Evolutionary conservation across 1,140 invertebrate genomes (phyloP).

Genomic region (Luehdorfia chinensis): DNA sequence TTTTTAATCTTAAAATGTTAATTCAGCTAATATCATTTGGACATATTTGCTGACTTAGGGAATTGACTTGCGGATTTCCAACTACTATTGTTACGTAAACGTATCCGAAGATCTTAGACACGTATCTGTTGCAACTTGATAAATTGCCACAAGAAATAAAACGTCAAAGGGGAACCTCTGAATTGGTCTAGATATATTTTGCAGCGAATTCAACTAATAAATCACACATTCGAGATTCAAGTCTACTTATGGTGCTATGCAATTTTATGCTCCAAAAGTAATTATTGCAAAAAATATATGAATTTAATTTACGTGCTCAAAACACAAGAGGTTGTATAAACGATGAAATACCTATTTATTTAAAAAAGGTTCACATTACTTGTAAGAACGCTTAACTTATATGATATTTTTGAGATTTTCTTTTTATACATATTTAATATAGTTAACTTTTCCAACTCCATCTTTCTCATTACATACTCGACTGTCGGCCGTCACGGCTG

Average conservation of each 20-base stretch:
- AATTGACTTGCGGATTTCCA: slow-evolving; percentile 30
- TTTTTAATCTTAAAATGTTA: slow-evolving; percentile 12
- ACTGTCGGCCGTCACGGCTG: slow-evolving; percentile 55
- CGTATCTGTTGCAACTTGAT: slow-evolving; percentile 52
- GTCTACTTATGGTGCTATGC: no score
- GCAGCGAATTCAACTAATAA: slow-evolving; percentile 9
- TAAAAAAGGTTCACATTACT: no score
- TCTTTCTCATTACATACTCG: slow-evolving; percentile 62
- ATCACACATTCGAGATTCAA: not conserved
- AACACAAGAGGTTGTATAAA: no score
- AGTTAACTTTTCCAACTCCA: slow-evolving; percentile 36
- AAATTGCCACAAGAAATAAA: slow-evolving; percentile 49
- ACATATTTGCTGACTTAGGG: slow-evolving; percentile 45
- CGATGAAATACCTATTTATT: no score
- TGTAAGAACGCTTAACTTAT: no score
- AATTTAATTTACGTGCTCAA: no score
- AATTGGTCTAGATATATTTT: slow-evolving; percentile 16
- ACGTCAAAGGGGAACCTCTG: slow-evolving; percentile 29
- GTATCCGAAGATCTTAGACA: slow-evolving; percentile 41
- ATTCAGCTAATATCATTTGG: slow-evolving; percentile 25
- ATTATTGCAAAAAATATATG: no score
- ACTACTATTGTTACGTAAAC: slow-evolving; percentile 47
- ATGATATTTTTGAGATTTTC: no score
- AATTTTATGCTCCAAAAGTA: no score
- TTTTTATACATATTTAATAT: slow-evolving; percentile 73